These are phyloP conservation scores for Coecobrya sp. DNA, from an alignment of 2,888 invertebrate genomes.

Conservation along the genomic window DNA sequence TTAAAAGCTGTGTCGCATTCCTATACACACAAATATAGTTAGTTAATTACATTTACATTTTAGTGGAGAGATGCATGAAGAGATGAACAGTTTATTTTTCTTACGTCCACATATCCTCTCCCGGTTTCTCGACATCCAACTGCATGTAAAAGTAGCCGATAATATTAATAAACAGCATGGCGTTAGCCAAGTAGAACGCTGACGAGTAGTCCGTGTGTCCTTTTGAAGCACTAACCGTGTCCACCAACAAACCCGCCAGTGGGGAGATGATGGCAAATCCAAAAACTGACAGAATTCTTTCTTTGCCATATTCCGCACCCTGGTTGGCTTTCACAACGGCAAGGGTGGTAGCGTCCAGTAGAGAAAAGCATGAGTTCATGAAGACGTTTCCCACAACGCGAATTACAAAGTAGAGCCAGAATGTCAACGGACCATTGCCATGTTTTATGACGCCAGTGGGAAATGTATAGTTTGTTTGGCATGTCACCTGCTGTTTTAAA, in stretches of 20 bases:
- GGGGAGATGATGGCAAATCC: conserved; percentile 92
- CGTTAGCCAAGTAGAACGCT: conserved; percentile 95
- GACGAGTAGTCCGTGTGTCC: conserved; percentile 94
- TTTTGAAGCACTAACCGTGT: conserved; percentile 88
- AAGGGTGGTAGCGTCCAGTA: conserved; percentile 96
- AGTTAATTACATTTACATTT: too few relatives aligned
- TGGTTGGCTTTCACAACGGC: conserved; percentile 95
- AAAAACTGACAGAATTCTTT: conserved; percentile 93
- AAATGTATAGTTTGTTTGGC: conserved; percentile 77
- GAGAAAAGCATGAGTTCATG: conserved; percentile 94
- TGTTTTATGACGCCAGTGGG: conserved; percentile 65
- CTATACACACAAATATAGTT: conserved; percentile 73
- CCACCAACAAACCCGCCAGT: conserved; percentile 93
- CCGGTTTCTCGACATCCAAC: conserved; percentile 89
- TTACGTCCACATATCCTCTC: conserved; percentile 83
- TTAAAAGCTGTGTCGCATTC: conserved; percentile 80
- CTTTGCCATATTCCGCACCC: conserved; percentile 93
- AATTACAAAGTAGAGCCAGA: conserved; percentile 94
- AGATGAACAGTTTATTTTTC: background rate
- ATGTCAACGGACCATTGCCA: conserved; percentile 88
- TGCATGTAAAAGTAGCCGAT: conserved; percentile 93
- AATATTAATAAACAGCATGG: conserved; percentile 92
- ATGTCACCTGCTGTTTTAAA: conserved; percentile 29
- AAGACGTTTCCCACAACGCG: conserved; percentile 94
- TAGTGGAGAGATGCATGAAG: too few relatives aligned